Conservation (phyloP, 2,797 vertebrate genomes). For the Typhlichthys eigenmanni region DNA sequence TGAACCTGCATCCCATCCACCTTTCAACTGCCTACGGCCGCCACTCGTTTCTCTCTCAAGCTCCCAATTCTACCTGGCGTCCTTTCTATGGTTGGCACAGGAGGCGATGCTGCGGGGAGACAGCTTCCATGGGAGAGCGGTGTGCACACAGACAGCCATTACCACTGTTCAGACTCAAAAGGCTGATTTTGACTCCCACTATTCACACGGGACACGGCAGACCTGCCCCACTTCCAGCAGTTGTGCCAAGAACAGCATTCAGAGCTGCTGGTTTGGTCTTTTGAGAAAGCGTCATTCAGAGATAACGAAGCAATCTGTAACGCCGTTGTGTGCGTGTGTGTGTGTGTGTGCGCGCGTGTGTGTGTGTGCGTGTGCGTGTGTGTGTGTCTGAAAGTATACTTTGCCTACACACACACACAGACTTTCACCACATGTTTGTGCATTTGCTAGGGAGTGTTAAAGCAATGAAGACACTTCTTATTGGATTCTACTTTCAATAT, state of each 20-base stretch:
- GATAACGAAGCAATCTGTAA: slow-evolving; percentile 59
- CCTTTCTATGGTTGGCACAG: slow-evolving; percentile 22
- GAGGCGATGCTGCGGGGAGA: slow-evolving; percentile 33
- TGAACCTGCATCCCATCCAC: slow-evolving; percentile 2
- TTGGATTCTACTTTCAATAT: slow-evolving; percentile 59
- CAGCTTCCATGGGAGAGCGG: slow-evolving; percentile 51
- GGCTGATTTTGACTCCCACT: slow-evolving; percentile 61
- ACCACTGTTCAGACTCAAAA: slow-evolving; percentile 42
- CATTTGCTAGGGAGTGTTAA: slow-evolving; percentile 61
- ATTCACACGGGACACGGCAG: slow-evolving; percentile 49
- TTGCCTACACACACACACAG: slow-evolving; percentile 18
- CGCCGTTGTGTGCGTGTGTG: slow-evolving; percentile 1
- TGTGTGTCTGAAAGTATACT: slow-evolving; percentile 4
- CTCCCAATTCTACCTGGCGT: slow-evolving; percentile 34
- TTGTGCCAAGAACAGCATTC: slow-evolving; percentile 50
- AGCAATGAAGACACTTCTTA: slow-evolving; percentile 61
- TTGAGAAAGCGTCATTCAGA: slow-evolving; percentile 53
- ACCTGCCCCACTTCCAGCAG: slow-evolving; percentile 66
- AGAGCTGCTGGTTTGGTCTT: slow-evolving; percentile 48
- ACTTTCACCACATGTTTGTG: slow-evolving; percentile 43
- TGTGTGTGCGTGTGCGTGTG: slow-evolving; percentile 7
- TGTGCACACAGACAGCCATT: slow-evolving; percentile 46
- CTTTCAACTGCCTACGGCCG: slow-evolving; percentile 25
- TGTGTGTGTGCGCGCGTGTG: slow-evolving; percentile 22
- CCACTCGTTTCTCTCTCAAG: slow-evolving; percentile 43